Evolutionary conservation across 1,140 invertebrate species (phyloP).

Genomic region (Neodiprion fabricii): DNA sequence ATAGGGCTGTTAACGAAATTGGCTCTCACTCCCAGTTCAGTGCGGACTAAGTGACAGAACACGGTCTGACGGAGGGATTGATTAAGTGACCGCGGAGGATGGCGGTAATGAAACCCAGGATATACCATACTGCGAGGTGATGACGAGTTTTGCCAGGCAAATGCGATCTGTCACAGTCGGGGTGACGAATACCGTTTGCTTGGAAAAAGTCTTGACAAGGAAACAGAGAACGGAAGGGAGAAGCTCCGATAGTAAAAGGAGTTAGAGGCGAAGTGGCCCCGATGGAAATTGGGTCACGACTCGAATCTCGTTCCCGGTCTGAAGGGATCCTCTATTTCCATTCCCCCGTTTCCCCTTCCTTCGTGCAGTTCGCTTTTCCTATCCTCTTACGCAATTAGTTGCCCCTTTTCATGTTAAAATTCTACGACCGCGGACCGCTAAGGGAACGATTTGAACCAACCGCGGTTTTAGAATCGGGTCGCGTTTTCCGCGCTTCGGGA

Average conservation of each 20-base stretch:
- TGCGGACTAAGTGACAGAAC: too few species aligned
- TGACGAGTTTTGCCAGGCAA: too few species aligned
- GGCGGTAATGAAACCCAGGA: too few species aligned
- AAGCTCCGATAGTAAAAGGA: background rate
- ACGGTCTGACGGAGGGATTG: too few species aligned
- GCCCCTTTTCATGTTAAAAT: background rate
- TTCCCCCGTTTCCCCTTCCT: background rate
- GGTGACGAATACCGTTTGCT: too few species aligned
- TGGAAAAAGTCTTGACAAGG: too few species aligned
- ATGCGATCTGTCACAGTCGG: too few species aligned
- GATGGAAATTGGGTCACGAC: constrained; percentile 5
- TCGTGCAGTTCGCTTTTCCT: background rate
- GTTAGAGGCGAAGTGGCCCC: background rate
- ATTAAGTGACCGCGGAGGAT: too few species aligned
- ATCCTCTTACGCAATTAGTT: background rate
- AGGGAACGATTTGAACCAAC: background rate
- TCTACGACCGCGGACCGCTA: background rate
- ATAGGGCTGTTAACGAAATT: too few species aligned
- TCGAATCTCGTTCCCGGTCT: background rate
- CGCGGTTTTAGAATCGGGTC: background rate
- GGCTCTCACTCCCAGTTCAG: too few species aligned
- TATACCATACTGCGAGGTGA: too few species aligned
- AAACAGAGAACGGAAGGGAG: too few species aligned
- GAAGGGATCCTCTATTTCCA: background rate
- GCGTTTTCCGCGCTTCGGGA: background rate